A percentile compares a stretch with the other conserved stretches of the same genome.
Conservation (phyloP, 2,888 invertebrate genomes). For the Patella pellucida region DNA sequence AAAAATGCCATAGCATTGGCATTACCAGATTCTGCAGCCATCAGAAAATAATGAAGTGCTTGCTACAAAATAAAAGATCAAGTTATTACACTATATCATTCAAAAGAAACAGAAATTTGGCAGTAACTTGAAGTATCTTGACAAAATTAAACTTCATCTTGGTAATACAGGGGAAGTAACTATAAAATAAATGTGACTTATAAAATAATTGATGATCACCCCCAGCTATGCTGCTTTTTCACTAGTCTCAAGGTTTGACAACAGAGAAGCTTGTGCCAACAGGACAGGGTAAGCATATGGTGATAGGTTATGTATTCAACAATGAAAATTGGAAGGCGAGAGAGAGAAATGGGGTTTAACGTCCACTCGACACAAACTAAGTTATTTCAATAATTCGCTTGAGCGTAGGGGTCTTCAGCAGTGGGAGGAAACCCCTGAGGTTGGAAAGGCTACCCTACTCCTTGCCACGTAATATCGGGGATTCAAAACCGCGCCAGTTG, state of each 20-base stretch:
- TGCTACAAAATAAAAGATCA: conserved; percentile 53
- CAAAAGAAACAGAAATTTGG: background rate
- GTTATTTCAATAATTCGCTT: too few relatives aligned
- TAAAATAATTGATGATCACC: background rate
- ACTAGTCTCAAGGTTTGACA: too few relatives aligned
- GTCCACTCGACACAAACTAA: too few relatives aligned
- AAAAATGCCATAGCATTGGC: conserved; percentile 96
- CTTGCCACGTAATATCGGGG: too few relatives aligned
- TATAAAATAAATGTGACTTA: background rate
- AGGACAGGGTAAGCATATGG: too few relatives aligned
- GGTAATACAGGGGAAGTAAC: background rate
- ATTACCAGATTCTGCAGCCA: conserved; percentile 96
- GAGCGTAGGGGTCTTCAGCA: too few relatives aligned
- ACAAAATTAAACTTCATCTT: background rate
- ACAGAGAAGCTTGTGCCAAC: too few relatives aligned
- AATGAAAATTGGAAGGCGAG: background rate
- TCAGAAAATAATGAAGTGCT: conserved; percentile 73
- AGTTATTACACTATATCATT: background rate
- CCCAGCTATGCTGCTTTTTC: background rate
- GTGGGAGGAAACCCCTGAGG: too few relatives aligned
- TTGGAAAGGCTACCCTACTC: too few relatives aligned
- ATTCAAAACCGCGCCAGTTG: too few relatives aligned
- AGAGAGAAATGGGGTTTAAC: too few relatives aligned
- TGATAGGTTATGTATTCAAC: too few relatives aligned
- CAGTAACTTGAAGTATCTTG: background rate